Conservation (phyloP, 92 coral and sea anemone genomes). For the Epizoanthus ramosus region DNA sequence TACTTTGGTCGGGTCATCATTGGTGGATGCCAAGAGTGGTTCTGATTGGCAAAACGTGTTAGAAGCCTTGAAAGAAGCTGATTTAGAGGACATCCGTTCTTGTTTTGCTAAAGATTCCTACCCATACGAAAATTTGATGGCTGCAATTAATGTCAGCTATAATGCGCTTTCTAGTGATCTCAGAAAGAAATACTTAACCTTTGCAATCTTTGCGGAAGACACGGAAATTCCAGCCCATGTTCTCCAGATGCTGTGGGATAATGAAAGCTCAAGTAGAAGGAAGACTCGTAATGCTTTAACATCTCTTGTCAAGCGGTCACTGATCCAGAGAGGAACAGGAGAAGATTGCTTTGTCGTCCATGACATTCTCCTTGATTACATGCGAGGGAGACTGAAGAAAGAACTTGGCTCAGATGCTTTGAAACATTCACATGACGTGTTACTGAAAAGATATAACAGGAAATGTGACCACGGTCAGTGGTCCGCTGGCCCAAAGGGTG, state of each 20-base stretch:
- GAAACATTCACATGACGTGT: slow-evolving; percentile 14
- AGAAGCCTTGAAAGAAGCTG: slow-evolving; percentile 64
- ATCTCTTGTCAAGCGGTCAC: slow-evolving; percentile 55
- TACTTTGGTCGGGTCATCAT: slow-evolving; percentile 61
- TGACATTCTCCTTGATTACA: slow-evolving; percentile 63
- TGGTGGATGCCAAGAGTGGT: slow-evolving; percentile 46
- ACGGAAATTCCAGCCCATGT: slow-evolving; percentile 59
- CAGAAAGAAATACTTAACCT: slow-evolving; percentile 52
- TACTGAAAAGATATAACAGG: slow-evolving; percentile 38
- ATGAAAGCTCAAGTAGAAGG: slow-evolving; percentile 24
- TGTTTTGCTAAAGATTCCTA: slow-evolving; percentile 60
- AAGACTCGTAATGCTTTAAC: slow-evolving; percentile 44
- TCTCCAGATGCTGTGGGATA: slow-evolving; percentile 62
- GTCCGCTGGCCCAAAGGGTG: slow-evolving; percentile 55
- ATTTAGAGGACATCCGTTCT: slow-evolving; percentile 58
- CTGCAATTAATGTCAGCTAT: slow-evolving; percentile 70
- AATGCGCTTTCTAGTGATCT: slow-evolving; percentile 27
- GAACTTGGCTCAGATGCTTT: slow-evolving; percentile 41
- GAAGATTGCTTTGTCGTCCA: slow-evolving; percentile 52
- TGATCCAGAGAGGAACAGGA: slow-evolving; percentile 59
- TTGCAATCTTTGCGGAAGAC: slow-evolving; percentile 69
- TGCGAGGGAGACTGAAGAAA: slow-evolving; percentile 52
- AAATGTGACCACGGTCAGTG: slow-evolving; percentile 49
- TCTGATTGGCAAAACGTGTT: slow-evolving; percentile 59
- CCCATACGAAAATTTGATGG: slow-evolving; percentile 64